A percentile compares a stretch with the other conserved stretches of the same genome.
Evolutionary conservation across 2,888 invertebrate species (phyloP).

Genomic region (Drosophila planitibia): DNA sequence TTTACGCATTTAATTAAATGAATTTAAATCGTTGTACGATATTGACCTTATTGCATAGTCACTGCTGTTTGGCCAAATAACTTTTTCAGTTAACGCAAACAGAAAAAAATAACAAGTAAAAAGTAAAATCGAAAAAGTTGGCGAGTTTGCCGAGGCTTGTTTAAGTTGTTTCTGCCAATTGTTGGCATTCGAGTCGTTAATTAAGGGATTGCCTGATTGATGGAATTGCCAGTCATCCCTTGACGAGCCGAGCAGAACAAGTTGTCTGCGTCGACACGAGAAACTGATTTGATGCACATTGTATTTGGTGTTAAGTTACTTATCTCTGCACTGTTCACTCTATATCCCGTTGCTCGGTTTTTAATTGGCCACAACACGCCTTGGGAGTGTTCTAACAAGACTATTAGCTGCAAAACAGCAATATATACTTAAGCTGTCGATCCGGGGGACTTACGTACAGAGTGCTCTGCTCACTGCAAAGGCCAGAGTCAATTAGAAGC

Average conservation of each 20-base stretch:
- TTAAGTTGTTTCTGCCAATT: conserved; percentile 42
- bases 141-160: conserved; percentile 45
- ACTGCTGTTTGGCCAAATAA: conserved; percentile 33
- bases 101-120: conserved; percentile 3
- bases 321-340: conserved; percentile 2
- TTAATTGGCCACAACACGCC: conserved; percentile 65
- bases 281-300: conserved; percentile 60
- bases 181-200: conserved; percentile 66
- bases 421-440: conserved; percentile 49
- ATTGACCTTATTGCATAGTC: conserved; percentile 16
- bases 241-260: conserved; percentile 13
- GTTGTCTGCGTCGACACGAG: conserved; percentile 16
- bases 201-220: conserved; percentile 80
- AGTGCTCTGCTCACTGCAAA: conserved; percentile 32
- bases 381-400: conserved; percentile 24
- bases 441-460: conserved; percentile 19
- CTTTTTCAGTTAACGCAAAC: conserved; percentile 56
- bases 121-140: conserved; percentile 41
- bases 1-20: conserved; percentile 53
- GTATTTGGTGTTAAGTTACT: conserved; percentile 37
- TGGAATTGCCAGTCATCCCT: conserved; percentile 23
- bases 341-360: conserved; percentile 16
- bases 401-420: conserved; percentile 50
- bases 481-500: conserved; percentile 26
- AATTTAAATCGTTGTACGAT: conserved; percentile 41